These are phyloP conservation scores for Liopterus haemorrhoidalis DNA, from an alignment of 2,888 invertebrate genomes.

Conservation along the genomic window DNA sequence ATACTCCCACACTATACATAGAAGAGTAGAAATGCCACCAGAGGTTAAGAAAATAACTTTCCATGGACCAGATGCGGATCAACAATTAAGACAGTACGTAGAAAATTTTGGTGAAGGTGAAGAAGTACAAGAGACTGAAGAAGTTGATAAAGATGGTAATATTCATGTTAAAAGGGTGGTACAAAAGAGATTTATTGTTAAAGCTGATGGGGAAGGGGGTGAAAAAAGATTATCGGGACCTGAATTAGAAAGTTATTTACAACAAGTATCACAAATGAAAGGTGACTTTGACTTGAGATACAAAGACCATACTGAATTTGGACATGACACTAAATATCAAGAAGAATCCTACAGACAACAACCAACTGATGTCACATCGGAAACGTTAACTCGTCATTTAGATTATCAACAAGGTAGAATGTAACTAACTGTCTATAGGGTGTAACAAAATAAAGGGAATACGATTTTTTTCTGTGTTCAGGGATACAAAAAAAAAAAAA, in stretches of 20 bases:
- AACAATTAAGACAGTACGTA: constrained; percentile 48
- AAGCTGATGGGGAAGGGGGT: constrained; percentile 34
- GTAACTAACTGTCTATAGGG: no score
- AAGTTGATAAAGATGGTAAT: constrained; percentile 50
- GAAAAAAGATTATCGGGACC: constrained; percentile 28
- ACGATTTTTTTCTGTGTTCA: no score
- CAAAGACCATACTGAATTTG: constrained; percentile 18
- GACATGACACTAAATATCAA: constrained; percentile 16
- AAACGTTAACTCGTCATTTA: constrained; percentile 21
- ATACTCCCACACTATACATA: constrained; percentile 47
- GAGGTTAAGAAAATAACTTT: constrained; percentile 51
- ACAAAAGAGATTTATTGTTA: constrained; percentile 47
- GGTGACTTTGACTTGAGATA: constrained; percentile 17
- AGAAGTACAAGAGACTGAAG: constrained; percentile 48
- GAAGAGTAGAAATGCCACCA: constrained; percentile 48
- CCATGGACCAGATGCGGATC: constrained; percentile 49
- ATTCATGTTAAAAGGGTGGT: constrained; percentile 49
- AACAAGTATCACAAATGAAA: constrained; percentile 29
- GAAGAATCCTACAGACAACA: constrained; percentile 19
- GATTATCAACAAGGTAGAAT: constrained; percentile 22
- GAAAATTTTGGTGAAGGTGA: constrained; percentile 50
- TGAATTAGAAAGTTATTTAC: constrained; percentile 40
- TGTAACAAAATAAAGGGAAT: no score
- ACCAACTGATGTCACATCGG: constrained; percentile 20
- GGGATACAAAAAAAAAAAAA: no score